Percentiles rank a stretch among this genome's conserved stretches.
Conservation (phyloP, 53 echinoderm and acorn worm genomes). For the Mesocentrotus franciscanus region DNA sequence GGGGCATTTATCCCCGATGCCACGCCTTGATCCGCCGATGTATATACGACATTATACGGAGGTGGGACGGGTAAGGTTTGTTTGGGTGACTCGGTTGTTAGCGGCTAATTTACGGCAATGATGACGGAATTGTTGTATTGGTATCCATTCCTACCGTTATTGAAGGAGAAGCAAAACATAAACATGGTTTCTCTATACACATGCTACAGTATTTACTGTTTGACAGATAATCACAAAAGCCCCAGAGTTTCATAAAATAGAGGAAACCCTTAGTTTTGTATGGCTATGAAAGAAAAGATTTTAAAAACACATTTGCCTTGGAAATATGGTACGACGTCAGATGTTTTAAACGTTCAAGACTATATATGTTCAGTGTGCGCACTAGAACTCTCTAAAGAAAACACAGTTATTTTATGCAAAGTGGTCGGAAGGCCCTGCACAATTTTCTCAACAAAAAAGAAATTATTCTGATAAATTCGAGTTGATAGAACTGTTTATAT, state of each 20-base stretch:
- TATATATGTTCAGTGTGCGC: too few species aligned
- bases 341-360: too few species aligned
- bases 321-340: too few species aligned
- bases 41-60: not conserved
- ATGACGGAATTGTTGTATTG: not conserved
- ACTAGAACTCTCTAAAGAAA: too few species aligned
- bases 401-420: too few species aligned
- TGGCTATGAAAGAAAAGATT: too few species aligned
- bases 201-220: not conserved
- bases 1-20: too few species aligned
- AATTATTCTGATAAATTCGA: too few species aligned
- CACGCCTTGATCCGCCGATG: not conserved
- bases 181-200: not conserved
- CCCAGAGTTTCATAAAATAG: not conserved
- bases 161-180: not conserved
- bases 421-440: too few species aligned
- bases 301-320: too few species aligned
- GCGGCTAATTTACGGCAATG: not conserved
- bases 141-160: not conserved
- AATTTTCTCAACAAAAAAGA: too few species aligned
- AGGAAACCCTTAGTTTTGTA: not conserved
- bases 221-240: not conserved
- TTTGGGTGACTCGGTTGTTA: slow-evolving; percentile 8
- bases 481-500: too few species aligned
- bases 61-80: not conserved